Evolutionary conservation across 2,797 vertebrate genomes (phyloP).

Genomic region (Natrix natrix): DNA sequence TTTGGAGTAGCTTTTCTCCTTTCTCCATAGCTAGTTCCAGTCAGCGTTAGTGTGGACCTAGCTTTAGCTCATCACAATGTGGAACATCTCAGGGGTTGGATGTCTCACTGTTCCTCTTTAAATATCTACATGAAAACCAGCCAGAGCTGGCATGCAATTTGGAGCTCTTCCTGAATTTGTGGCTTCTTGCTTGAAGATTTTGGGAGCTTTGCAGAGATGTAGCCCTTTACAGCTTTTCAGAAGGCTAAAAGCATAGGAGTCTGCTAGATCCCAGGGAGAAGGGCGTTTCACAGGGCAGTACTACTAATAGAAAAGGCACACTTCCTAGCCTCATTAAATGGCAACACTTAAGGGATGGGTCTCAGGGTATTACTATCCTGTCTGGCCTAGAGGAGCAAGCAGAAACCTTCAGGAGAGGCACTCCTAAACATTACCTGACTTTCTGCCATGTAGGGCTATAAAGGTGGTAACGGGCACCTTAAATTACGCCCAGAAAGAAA

Average conservation of each 20-base stretch:
- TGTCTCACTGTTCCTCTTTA: neutral
- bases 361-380: neutral
- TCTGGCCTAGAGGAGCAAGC: neutral
- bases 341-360: neutral
- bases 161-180: neutral
- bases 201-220: neutral
- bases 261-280: neutral
- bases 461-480: neutral
- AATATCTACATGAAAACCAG: neutral
- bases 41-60: neutral
- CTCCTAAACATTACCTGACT: neutral
- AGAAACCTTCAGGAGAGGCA: neutral
- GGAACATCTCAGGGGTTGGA: neutral
- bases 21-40: neutral
- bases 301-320: neutral
- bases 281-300: neutral
- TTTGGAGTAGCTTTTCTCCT: neutral
- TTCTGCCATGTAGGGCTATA: neutral
- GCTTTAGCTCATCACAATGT: neutral
- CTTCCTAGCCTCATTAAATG: neutral
- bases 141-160: neutral
- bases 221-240: neutral
- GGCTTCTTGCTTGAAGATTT: neutral
- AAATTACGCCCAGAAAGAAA: neutral
- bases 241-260: neutral